Conservation (phyloP, 2,113 vertebrate genomes). For the Tachysurus vachellii region DNA sequence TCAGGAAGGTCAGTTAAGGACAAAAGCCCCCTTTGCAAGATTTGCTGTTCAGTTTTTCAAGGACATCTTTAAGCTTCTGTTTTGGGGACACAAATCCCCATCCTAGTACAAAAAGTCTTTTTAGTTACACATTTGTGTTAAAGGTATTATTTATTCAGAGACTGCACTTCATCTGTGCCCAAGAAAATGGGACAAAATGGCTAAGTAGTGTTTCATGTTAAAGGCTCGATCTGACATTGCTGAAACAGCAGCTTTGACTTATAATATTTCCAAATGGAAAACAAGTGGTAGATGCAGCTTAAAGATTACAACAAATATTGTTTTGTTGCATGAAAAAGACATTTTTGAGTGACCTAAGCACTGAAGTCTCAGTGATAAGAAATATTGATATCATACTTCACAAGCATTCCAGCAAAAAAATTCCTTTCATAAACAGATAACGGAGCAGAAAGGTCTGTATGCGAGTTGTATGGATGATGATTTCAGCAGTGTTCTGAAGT, state of each 20-base stretch:
- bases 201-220: slow-evolving; percentile 17
- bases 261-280: background rate
- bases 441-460: background rate
- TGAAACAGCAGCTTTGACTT: background rate
- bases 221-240: background rate
- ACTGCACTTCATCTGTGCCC: slow-evolving; percentile 17
- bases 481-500: background rate
- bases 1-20: slow-evolving; percentile 15
- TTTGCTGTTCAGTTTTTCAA: background rate
- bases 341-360: background rate
- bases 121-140: background rate
- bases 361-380: background rate
- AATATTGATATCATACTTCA: background rate
- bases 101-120: background rate
- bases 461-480: background rate
- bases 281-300: background rate
- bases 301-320: background rate
- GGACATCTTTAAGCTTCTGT: background rate
- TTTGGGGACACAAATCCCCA: background rate
- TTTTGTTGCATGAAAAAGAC: background rate
- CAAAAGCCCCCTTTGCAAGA: background rate
- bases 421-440: background rate
- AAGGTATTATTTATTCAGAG: background rate
- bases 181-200: background rate
- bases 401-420: background rate